phyloP scores from a whole-genome alignment of 2,888 invertebrate genomes.

The Nomada lathburiana region DNA sequence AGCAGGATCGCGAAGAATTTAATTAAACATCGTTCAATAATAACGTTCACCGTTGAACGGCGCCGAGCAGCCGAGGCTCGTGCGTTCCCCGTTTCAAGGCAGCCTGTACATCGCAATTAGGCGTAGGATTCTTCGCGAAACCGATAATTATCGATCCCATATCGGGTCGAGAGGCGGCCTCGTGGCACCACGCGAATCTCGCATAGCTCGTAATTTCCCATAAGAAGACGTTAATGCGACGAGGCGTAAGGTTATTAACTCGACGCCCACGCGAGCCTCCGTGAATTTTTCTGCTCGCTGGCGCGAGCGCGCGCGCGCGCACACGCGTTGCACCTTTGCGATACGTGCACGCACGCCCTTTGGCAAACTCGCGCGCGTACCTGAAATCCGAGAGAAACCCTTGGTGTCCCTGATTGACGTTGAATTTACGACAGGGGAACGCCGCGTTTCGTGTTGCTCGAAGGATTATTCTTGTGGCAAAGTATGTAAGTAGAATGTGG shows the following conservation, averaged over 20 bases:
- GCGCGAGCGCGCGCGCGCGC: constrained; percentile 3
- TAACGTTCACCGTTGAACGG: no score
- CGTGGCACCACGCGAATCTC: constrained; percentile 47
- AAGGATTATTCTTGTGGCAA: neutral
- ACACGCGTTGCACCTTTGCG: neutral
- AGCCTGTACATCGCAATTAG: constrained; percentile 50
- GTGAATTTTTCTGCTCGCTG: constrained; percentile 28
- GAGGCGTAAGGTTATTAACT: constrained; percentile 67
- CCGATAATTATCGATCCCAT: constrained; percentile 57
- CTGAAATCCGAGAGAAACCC: constrained; percentile 24
- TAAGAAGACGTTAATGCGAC: constrained; percentile 68
- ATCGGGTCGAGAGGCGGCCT: constrained; percentile 25
- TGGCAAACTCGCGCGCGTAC: constrained; percentile 3
- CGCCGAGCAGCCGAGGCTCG: no score
- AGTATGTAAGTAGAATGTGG: neutral
- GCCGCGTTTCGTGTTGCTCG: neutral
- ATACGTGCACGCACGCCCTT: constrained; percentile 19
- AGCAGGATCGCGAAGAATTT: no score
- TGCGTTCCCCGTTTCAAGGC: neutral
- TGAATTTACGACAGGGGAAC: constrained; percentile 10
- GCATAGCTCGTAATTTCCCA: constrained; percentile 60
- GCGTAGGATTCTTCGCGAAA: constrained; percentile 51
- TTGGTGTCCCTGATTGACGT: constrained; percentile 31
- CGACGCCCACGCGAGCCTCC: constrained; percentile 53
- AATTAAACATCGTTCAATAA: no score